Base-by-base conservation (phyloP, 2,888 invertebrate species). In the Macrophya alboannulata region DNA sequence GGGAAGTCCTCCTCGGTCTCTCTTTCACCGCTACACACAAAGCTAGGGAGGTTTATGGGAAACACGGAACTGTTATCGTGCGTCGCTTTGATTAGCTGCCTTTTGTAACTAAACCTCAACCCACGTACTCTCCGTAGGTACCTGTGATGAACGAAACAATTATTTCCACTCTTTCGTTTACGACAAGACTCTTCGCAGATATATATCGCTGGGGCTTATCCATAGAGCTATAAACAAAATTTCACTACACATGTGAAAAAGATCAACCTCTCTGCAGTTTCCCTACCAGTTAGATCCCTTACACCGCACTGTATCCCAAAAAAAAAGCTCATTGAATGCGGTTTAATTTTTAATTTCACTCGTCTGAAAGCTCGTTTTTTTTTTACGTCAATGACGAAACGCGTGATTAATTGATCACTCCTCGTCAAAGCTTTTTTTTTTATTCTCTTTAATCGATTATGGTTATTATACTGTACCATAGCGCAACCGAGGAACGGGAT, bases 401-500 rank as follows among this genome's bases (percentile, higher is more conserved):
- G 68, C 37, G 68, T 68, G 62, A 81, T 62, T 59, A 81, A 62
- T 43, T 68, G 43, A 68, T 37, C 45, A 68, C 82, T 48, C 45
- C 68, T 65, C 10, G 25, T 68, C 31, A 5, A 71, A n/a, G 51
- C 83, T 68, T n/a, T 83, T 68, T 71, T 31, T 55, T 72, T 12
- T 31, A 12, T 31, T 55, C 55, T 55, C n/a, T 55, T 55, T 62
- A 83, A 83, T 83, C 83, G 83, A 83, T 83, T 71, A 48, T 31
- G 31, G 31, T 31, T 31, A 37, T 81, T 71, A n/a, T n/a, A 25
- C 17, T 31, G 10, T 25, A 62, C 65, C 15, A 17, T 17, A 83
- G 31, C 21, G 83, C 83, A 83, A 68, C 83, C 83, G 37, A 71
- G 83, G 68, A 83, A 68, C 83, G 83, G 31, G 31, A 83, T 71